Evolutionary conservation across 1,140 invertebrate species (phyloP), one percentile per base, ranked within the genome.

Genomic region (Limonius californicus): DNA sequence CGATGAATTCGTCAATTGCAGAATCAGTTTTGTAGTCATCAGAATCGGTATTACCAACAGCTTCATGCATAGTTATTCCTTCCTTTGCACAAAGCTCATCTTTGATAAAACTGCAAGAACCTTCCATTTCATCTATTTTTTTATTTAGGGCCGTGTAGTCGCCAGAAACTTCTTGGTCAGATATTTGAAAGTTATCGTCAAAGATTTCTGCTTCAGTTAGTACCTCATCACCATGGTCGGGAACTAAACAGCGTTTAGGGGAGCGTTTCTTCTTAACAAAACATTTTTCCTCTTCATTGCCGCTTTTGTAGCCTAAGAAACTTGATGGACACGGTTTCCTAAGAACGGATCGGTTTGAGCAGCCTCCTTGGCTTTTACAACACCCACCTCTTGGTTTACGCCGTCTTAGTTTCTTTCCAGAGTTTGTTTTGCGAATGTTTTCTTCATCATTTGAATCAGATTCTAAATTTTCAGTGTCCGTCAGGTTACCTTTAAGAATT

Each of bases 391-490:
- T 39, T 6, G n/a, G n/a, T 39, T 12, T 39, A 11, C 35, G 4
- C 20, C 32, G 12, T 2, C 20, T 39, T 15, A 27, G 20, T 16
- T 27, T 16, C 20, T 50, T 59, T 27, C 8, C 50, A 9, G 20
- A 2, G 11, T 39, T 12, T 2, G 11, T 65, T 68, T 42, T 70
- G 63, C 1, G 12, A 42, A 55, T 62, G 39, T 47, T 30, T 47
- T 2, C 61, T 20, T 63, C 63, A n/a, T 62, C 63, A 11, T 70
- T 64, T 18, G 35, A 50, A 15, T 72, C 70, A 7, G 70, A 71
- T 1, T 56, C 45, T 23, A 76, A 32, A 16, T 73, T 62, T 71
- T 77, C 74, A 9, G 67, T 62, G 53, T 76, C 73, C n/a, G 72
- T 76, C 9, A 70, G 27, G 42, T 72, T 69, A 4, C n/a, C n/a